Evolutionary conservation across 2,113 vertebrate species (phyloP).

Genomic region (Myodes glareolus): DNA sequence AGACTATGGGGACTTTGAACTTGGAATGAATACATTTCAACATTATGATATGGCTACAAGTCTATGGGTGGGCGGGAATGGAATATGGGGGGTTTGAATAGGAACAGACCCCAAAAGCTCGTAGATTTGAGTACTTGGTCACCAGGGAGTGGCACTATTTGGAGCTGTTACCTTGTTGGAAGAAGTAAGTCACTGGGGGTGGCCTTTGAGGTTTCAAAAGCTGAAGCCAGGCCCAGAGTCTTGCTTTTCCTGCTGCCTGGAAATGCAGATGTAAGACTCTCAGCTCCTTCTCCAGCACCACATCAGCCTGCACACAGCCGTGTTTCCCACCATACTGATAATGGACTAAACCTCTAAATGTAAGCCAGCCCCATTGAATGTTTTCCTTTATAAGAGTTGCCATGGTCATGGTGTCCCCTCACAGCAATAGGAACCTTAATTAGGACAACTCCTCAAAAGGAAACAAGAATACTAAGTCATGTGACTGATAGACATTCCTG

Average conservation of each 20-base stretch:
- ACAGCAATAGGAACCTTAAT: not conserved
- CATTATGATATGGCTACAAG: not conserved
- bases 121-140: not conserved
- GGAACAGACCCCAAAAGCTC: not conserved
- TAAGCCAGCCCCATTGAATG: not conserved
- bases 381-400: not conserved
- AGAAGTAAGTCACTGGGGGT: not conserved
- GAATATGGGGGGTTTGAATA: not conserved
- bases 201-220: not conserved
- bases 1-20: not conserved
- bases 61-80: not conserved
- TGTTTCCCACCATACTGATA: not conserved
- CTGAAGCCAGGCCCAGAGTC: not conserved
- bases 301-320: not conserved
- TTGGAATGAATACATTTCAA: not conserved
- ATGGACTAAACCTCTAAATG: not conserved
- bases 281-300: not conserved
- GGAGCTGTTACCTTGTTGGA: not conserved
- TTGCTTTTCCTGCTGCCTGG: not conserved
- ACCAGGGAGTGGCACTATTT: not conserved
- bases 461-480: not conserved
- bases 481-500: not conserved
- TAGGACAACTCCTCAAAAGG: not conserved
- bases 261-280: not conserved
- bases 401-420: not conserved